These are phyloP conservation scores for Falco punctatus DNA, from an alignment of 2,113 vertebrate genomes.

Conservation along the genomic window DNA sequence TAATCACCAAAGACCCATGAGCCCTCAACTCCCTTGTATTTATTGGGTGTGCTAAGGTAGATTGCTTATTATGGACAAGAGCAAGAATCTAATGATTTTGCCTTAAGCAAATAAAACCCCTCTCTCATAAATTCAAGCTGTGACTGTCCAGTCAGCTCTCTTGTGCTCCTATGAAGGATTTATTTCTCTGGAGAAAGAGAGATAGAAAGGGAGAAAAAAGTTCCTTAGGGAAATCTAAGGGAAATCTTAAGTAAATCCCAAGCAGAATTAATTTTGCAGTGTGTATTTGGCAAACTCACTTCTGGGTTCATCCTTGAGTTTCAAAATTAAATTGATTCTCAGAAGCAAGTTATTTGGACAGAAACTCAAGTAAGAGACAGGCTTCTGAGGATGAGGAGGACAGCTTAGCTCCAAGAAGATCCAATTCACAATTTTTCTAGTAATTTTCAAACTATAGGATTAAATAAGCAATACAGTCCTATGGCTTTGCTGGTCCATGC, in stretches of 20 bases:
- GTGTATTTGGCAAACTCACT: background rate
- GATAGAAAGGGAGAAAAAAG: background rate
- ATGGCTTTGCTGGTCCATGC: background rate
- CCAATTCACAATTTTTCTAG: background rate
- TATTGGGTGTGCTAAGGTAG: background rate
- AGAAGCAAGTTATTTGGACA: constrained; percentile 23
- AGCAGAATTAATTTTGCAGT: background rate
- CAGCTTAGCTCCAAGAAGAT: background rate
- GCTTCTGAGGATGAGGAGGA: background rate
- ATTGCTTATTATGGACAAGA: background rate
- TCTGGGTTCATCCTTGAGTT: background rate
- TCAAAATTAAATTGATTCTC: constrained; percentile 6
- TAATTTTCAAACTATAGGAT: background rate
- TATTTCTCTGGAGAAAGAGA: background rate
- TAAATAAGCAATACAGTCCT: background rate
- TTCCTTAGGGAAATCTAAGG: constrained; percentile 32
- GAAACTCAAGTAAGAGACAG: background rate
- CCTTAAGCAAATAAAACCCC: constrained; percentile 11
- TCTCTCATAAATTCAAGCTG: background rate
- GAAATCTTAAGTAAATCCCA: constrained; percentile 39
- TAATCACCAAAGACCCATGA: constrained; percentile 46
- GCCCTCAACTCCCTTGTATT: background rate
- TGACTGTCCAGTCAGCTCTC: background rate
- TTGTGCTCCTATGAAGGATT: background rate
- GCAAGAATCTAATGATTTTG: background rate